These are phyloP conservation scores for Argentina silus DNA, from an alignment of 2,797 vertebrate species.

Conservation along the genomic window DNA sequence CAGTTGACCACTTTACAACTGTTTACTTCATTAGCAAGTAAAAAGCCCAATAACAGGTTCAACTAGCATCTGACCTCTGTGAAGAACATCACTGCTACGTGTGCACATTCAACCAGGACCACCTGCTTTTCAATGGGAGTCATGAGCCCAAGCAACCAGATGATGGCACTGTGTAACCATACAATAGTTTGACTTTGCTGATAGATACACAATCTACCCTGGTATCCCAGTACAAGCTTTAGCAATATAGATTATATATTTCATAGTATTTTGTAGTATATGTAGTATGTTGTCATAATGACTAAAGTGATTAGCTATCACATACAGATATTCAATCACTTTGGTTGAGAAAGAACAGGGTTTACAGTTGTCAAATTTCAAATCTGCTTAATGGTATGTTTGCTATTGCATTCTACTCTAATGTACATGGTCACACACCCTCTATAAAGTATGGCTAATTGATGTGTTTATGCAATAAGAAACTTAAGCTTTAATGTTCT, in stretches of 20 bases:
- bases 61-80: neutral
- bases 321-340: neutral
- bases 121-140: neutral
- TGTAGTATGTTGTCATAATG: neutral
- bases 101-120: neutral
- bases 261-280: too few relatives aligned
- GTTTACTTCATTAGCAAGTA: too few relatives aligned
- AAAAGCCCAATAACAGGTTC: too few relatives aligned
- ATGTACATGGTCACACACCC: constrained; percentile 64
- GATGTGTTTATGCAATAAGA: constrained; percentile 60
- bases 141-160: constrained; percentile 31
- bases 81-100: too few relatives aligned
- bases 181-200: neutral
- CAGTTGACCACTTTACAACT: too few relatives aligned
- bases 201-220: neutral
- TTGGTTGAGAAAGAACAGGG: neutral
- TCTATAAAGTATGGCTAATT: constrained; percentile 65
- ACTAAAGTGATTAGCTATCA: neutral
- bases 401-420: constrained; percentile 56
- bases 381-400: constrained; percentile 71
- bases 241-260: neutral
- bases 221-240: neutral
- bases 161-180: constrained; percentile 50
- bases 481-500: constrained; percentile 20
- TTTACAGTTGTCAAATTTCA: constrained; percentile 44